Base-by-base conservation (phyloP, 92 coral and sea anemone species). In the Blastomussa wellsi region DNA sequence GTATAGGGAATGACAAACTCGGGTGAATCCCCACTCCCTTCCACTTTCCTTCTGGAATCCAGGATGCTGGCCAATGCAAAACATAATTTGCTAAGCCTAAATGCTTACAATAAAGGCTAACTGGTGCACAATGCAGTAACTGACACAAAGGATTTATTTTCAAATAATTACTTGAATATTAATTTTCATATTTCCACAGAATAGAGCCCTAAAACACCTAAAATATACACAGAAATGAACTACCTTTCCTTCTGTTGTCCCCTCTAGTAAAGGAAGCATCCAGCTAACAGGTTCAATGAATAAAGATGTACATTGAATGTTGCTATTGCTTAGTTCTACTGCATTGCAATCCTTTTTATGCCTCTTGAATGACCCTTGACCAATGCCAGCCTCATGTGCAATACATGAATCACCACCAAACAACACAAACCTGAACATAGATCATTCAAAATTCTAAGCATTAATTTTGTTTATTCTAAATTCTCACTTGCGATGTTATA, bases 251-350 rank as follows among this genome's bases (percentile, higher is more conserved):
- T 92, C 95, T 47, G 89, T 81, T 22, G 90, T 89, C 41, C 98
- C 98, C 47, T 86, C 74, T 15, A 96, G 90, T 79, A 84, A 68
- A 19, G 90, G 77, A 79, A 79, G 72, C 98, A 96, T 96, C 98
- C 98, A 96, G 35, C 89, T 87, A 6, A 94, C 91, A 47, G 98
- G 98, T 57, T 96, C 98, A 64, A 94, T 90, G 82, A 96, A 96
- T 48, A 86, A 60, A 31, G 98, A 96, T 22, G 98, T 94, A 80
- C 98, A 96, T 24, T 78, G 79, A 70, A 74, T 78, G 12, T 36
- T 77, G 47, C 28, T 78, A 35, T 44, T 64, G 75, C 14, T 24
- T 26, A 70, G 44, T 3, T 74, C 62, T 28, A 36, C 86, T 28
- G 79, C 83, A n/a, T 22, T 44, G 19, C 33, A 77, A 72, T 73